Conservation (phyloP, 2,888 invertebrate genomes). For the Corythucha ciliata region DNA sequence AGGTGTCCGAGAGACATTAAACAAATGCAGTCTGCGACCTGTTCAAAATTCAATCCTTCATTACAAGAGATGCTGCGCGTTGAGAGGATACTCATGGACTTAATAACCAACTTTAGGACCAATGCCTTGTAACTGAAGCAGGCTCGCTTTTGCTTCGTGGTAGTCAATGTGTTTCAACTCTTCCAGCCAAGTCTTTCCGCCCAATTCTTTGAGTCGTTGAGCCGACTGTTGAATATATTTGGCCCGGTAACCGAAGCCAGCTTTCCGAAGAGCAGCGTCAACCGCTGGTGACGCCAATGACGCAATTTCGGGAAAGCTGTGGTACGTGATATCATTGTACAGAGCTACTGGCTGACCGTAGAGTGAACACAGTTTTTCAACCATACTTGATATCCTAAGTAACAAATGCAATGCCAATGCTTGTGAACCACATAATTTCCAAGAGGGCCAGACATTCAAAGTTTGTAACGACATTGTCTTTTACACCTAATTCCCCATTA, state of each 20-base stretch:
- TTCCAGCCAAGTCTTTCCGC: conserved; percentile 64
- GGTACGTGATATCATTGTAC: conserved; percentile 54
- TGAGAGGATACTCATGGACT: conserved; percentile 9
- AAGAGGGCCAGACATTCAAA: too few species aligned
- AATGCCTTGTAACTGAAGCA: conserved; percentile 76
- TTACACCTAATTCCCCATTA: too few species aligned
- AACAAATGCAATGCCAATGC: too few species aligned
- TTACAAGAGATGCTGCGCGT: neutral
- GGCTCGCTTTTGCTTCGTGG: conserved; percentile 57
- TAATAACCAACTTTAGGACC: conserved; percentile 69
- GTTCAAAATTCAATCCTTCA: conserved; percentile 1
- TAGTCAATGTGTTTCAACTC: conserved; percentile 59
- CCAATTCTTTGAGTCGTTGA: conserved; percentile 54
- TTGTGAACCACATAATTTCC: too few species aligned
- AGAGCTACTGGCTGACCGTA: conserved; percentile 71
- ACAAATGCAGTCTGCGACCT: conserved; percentile 96
- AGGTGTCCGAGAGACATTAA: conserved; percentile 89
- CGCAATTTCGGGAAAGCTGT: conserved; percentile 71
- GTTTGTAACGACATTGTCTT: too few species aligned
- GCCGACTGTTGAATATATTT: conserved; percentile 74
- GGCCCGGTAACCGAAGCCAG: conserved; percentile 81
- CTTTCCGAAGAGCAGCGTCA: conserved; percentile 57
- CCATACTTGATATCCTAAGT: conserved; percentile 87
- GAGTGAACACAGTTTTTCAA: conserved; percentile 71
- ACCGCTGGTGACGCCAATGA: conserved; percentile 52